Evolutionary conservation across 2,113 vertebrate genomes (phyloP).

Genomic region (Monopterus albus): DNA sequence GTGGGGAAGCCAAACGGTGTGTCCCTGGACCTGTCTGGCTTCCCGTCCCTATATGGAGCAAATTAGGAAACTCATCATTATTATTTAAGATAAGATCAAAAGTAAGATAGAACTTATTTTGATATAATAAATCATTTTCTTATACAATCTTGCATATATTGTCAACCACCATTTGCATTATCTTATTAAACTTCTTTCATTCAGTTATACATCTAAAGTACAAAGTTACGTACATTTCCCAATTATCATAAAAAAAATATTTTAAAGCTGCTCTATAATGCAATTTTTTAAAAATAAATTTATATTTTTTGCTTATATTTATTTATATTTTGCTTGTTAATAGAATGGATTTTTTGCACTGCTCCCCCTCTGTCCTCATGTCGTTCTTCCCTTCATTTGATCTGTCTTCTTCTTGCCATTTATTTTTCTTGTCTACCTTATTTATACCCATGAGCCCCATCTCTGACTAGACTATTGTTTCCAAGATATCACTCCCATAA

Average conservation of each 20-base stretch:
- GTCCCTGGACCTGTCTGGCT: not conserved
- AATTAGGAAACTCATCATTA: not conserved
- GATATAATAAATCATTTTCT: too few species aligned
- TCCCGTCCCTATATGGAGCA: not conserved
- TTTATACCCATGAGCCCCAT: slow-evolving; percentile 4
- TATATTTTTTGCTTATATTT: too few species aligned
- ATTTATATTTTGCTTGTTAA: not conserved
- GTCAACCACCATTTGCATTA: not conserved
- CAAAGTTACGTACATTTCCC: too few species aligned
- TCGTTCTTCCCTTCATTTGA: not conserved
- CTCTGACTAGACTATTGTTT: slow-evolving; percentile 21
- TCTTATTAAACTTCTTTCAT: too few species aligned
- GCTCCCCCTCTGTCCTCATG: not conserved
- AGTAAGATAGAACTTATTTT: too few species aligned
- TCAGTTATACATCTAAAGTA: too few species aligned
- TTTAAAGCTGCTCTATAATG: too few species aligned
- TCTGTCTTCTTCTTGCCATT: not conserved
- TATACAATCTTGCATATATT: too few species aligned
- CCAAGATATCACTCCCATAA: slow-evolving; percentile 20
- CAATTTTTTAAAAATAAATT: too few species aligned
- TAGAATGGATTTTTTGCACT: not conserved
- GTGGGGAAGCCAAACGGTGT: slow-evolving; percentile 1
- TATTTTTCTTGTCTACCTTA: not conserved
- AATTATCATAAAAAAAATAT: too few species aligned
- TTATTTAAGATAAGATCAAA: too few species aligned